Evolutionary conservation across 2,888 invertebrate species (phyloP).

Genomic region (Idaea aversata): DNA sequence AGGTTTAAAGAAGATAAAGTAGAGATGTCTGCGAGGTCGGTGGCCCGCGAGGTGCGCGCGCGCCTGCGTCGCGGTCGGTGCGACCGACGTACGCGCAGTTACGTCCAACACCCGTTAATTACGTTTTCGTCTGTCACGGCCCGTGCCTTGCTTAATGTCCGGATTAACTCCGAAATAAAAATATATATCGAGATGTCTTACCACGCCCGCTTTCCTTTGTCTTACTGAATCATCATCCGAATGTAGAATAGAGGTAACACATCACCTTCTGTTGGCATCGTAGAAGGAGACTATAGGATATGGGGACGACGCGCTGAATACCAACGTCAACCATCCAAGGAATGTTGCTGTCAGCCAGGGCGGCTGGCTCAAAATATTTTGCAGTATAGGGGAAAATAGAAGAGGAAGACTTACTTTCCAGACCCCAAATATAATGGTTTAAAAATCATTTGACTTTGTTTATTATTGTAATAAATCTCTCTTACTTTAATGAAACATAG

Average conservation of each 20-base stretch:
- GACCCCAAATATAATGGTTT: too few species aligned
- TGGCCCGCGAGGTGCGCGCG: neutral
- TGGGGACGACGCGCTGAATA: too few species aligned
- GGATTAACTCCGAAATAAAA: slow-evolving; percentile 57
- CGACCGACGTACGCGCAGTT: neutral
- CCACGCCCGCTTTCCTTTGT: neutral
- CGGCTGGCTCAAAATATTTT: too few species aligned
- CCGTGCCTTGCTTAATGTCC: slow-evolving; percentile 71
- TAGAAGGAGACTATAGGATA: too few species aligned
- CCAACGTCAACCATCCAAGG: too few species aligned
- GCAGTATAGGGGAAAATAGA: neutral
- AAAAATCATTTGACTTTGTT: too few species aligned
- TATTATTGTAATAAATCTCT: neutral
- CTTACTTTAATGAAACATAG: neutral
- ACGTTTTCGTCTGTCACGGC: slow-evolving; percentile 75
- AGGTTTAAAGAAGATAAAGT: too few species aligned
- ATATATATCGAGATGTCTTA: slow-evolving; percentile 23
- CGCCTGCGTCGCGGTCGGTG: neutral
- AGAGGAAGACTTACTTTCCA: neutral
- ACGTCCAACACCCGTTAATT: slow-evolving; percentile 64
- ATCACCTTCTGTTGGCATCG: too few species aligned
- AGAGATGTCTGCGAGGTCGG: neutral
- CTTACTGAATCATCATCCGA: slow-evolving; percentile 6
- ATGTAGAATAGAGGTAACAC: slow-evolving; percentile 12
- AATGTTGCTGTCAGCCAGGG: too few species aligned